These are phyloP conservation scores for Apaloderma vittatum DNA, from an alignment of 2,113 vertebrate species.

Conservation along the genomic window DNA sequence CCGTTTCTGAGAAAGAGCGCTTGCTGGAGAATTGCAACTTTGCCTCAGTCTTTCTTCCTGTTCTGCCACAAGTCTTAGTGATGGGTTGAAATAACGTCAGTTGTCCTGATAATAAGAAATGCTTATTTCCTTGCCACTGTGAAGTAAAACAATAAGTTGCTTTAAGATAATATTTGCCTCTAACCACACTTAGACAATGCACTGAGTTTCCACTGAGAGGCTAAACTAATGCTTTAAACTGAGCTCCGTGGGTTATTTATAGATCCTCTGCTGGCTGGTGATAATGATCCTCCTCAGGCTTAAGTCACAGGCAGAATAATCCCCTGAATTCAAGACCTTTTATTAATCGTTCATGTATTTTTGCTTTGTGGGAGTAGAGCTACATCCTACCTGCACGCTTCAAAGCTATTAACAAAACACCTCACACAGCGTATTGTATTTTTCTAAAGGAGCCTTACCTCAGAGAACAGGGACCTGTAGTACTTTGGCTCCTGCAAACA, in stretches of 20 bases:
- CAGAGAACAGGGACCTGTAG: background rate
- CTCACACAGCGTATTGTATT: conserved; percentile 2
- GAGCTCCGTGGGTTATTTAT: conserved; percentile 36
- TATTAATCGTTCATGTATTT: conserved; percentile 37
- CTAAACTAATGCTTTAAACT: conserved; percentile 20
- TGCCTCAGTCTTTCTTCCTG: background rate
- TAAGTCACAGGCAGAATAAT: conserved; percentile 61
- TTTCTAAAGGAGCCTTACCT: conserved; percentile 17
- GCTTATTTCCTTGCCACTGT: background rate
- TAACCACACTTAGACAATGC: conserved; percentile 37
- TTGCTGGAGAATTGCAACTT: background rate
- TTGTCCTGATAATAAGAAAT: conserved; percentile 6
- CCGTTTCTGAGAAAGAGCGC: background rate
- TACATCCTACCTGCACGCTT: background rate
- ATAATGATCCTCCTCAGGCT: conserved; percentile 50
- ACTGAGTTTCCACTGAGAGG: conserved; percentile 23
- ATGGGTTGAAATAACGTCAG: background rate
- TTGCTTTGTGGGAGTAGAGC: conserved; percentile 13
- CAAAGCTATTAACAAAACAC: conserved; percentile 25
- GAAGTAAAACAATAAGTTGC: conserved; percentile 59
- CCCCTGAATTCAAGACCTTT: conserved; percentile 19
- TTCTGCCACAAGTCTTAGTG: background rate
- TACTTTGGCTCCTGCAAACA: background rate
- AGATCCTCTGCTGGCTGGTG: conserved; percentile 41
- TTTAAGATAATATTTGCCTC: conserved; percentile 38